Conservation (phyloP, 2,113 vertebrate genomes). For the Entelurus aequoreus region DNA sequence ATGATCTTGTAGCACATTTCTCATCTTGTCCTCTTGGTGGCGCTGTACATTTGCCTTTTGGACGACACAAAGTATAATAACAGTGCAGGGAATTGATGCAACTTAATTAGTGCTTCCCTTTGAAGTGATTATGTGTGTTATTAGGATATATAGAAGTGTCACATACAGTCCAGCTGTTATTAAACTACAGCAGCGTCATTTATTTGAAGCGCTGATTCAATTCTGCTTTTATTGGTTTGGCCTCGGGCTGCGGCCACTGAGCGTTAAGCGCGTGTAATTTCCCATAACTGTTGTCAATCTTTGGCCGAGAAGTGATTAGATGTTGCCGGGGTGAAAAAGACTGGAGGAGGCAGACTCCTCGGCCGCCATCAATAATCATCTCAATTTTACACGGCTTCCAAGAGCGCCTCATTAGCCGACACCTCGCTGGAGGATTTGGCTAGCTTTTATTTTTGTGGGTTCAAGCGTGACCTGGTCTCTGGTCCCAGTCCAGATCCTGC, state of each 20-base stretch:
- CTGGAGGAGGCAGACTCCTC: constrained; percentile 38
- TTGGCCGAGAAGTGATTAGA: constrained; percentile 38
- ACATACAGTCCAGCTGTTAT: constrained; percentile 55
- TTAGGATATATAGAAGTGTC: constrained; percentile 47
- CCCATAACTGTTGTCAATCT: constrained; percentile 56
- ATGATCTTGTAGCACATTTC: constrained; percentile 1
- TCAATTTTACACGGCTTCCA: constrained; percentile 55
- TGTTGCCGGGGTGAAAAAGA: constrained; percentile 29
- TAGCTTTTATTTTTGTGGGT: constrained; percentile 27
- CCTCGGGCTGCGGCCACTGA: constrained; percentile 69
- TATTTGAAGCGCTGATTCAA: constrained; percentile 76
- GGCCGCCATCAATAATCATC: constrained; percentile 53
- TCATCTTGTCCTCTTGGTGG: constrained; percentile 47
- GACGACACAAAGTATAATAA: constrained; percentile 11
- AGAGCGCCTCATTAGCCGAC: constrained; percentile 47
- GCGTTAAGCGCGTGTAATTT: constrained; percentile 49
- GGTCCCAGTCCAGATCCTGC: no score
- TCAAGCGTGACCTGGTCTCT: constrained; percentile 32
- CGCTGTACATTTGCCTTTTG: constrained; percentile 23
- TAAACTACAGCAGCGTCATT: constrained; percentile 72
- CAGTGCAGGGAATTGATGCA: constrained; percentile 21
- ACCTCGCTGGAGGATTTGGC: constrained; percentile 36
- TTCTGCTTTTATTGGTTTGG: constrained; percentile 78
- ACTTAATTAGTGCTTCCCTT: constrained; percentile 33
- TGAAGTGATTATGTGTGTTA: constrained; percentile 30